Conservation (phyloP, 2,888 invertebrate species). For the Cryptus viduatorius region DNA sequence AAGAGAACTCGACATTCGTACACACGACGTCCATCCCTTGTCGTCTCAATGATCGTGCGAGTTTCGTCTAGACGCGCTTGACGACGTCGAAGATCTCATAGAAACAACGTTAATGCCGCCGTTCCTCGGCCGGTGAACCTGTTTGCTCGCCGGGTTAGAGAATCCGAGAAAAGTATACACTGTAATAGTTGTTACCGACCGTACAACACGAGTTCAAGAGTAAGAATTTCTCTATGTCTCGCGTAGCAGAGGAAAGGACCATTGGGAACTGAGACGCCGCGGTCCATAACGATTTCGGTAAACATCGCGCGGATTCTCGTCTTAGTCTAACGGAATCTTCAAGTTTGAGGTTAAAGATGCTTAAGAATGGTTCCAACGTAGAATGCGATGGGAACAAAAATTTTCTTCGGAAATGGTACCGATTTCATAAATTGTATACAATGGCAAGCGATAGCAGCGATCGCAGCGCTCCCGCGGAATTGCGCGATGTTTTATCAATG, state of each 20-base stretch:
- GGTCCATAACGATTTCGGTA: neutral
- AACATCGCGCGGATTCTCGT: neutral
- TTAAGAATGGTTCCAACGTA: no score
- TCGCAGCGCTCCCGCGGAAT: no score
- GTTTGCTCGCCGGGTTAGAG: conserved; percentile 54
- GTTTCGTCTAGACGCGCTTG: conserved; percentile 51
- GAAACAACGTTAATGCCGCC: conserved; percentile 8
- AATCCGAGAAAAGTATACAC: conserved; percentile 45
- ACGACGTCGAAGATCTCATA: conserved; percentile 22
- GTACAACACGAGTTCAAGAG: neutral
- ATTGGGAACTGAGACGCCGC: neutral
- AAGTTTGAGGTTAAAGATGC: no score
- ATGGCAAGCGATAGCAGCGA: no score
- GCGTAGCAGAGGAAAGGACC: neutral
- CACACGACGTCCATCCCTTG: conserved; percentile 31
- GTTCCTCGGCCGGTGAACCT: conserved; percentile 42
- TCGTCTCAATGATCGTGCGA: conserved; percentile 43
- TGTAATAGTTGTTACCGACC: neutral
- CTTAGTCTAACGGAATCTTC: neutral
- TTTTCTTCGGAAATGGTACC: no score
- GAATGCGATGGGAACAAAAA: no score
- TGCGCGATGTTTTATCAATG: no score
- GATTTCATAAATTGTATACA: no score
- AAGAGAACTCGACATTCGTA: conserved; percentile 34
- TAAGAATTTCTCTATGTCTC: neutral